Base-by-base conservation (phyloP, 2,797 vertebrate species). In the Crocidura indochinensis region DNA sequence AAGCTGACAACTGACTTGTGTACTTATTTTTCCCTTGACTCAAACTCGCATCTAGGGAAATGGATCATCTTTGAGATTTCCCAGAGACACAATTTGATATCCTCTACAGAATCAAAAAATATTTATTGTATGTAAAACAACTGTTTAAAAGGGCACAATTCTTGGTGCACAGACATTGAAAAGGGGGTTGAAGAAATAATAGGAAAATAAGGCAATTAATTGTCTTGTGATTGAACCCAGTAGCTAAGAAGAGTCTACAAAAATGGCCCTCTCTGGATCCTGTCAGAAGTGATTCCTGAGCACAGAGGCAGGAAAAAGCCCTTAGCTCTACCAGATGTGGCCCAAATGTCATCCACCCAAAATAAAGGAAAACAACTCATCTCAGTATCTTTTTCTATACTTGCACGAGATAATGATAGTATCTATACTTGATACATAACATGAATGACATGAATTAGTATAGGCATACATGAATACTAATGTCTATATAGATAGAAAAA, bases 401-500 rank as follows among this genome's bases (percentile, higher is more conserved):
- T 29, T 84, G 27, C 69, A 78, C 51, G 29, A 91, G 26, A 84
- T 86, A 88, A 93, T 62, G 47, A 74, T 91, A 90, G 85, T 76
- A 60, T 71, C 51, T 81, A 76, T 49, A 90, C 38, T 88, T 2
- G 9, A 80, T 78, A 81, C 65, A 94, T 91, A 64, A 91, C 51
- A 69, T 68, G 65, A 90, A 88, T 88, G 86, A 53, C 56, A 88
- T 92, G 87, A 94, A 83, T 95, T 82, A 94, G 68, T 91, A 93
- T 46, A 74, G 76, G 84, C 86, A 95, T 87, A 93, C 88, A 92
- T 92, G 93, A 93, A 94, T 95, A 94, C 77, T 94, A 93, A 94
- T 95, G 88, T n/a, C 46, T 84, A 46, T 53, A 80, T 89, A 31
- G 87, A 74, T 79, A 94, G 77, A 94, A 72, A 87, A 69, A 92